Evolutionary conservation across 2,113 vertebrate species (phyloP).

Genomic region (Bothrops jararaca): DNA sequence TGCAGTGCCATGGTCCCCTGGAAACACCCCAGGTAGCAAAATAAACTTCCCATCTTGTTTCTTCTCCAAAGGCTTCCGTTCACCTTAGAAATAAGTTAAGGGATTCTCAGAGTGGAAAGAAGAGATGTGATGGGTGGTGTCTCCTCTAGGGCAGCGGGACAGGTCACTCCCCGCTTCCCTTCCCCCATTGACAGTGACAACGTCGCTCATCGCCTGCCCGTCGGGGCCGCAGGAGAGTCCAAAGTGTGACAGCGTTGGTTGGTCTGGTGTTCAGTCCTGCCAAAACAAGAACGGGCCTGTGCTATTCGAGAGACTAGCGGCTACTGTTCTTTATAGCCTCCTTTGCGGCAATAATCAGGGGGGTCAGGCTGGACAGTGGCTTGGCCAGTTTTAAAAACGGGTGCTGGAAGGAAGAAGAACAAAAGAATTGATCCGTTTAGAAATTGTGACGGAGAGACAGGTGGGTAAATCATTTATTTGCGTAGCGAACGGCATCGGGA

Average conservation of each 20-base stretch:
- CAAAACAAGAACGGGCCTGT: slow-evolving; percentile 57
- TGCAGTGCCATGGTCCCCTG: slow-evolving; percentile 61
- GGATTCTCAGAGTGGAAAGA: slow-evolving; percentile 76
- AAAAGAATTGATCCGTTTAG: background rate
- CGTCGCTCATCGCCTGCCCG: slow-evolving; percentile 60
- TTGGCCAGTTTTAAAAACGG: slow-evolving; percentile 98
- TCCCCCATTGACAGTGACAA: slow-evolving; percentile 53
- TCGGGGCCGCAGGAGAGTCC: slow-evolving; percentile 63
- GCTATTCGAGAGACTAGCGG: slow-evolving; percentile 78
- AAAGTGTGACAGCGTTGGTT: slow-evolving; percentile 62
- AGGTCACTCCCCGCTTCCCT: slow-evolving; percentile 42
- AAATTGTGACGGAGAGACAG: background rate
- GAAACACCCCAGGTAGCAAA: slow-evolving; percentile 62
- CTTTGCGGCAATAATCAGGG: slow-evolving; percentile 97
- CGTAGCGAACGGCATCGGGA: background rate
- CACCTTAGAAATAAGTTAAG: slow-evolving; percentile 77
- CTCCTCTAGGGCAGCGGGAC: slow-evolving; percentile 63
- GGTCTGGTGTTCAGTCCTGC: slow-evolving; percentile 65
- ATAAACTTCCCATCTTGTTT: slow-evolving; percentile 55
- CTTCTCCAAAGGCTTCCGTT: slow-evolving; percentile 66
- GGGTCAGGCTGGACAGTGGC: slow-evolving; percentile 97
- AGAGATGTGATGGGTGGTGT: slow-evolving; percentile 72
- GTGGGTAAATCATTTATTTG: background rate
- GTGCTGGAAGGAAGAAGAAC: slow-evolving; percentile 76
- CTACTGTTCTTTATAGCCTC: slow-evolving; percentile 99